Conservation (phyloP, 1,140 invertebrate genomes). For the Penaeus japonicus region DNA sequence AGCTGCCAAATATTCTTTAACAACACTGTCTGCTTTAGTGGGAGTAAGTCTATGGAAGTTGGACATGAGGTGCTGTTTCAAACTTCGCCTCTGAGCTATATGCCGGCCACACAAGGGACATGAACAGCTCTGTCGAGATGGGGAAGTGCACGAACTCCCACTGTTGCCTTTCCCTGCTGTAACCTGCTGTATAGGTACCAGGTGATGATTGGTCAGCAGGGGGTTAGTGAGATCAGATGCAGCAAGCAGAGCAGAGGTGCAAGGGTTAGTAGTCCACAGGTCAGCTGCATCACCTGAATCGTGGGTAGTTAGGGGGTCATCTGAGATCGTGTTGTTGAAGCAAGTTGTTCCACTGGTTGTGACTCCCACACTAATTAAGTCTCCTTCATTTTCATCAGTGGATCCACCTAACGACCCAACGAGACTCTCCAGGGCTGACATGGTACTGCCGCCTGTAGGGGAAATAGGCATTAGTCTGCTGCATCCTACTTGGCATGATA, state of each 20-base stretch:
- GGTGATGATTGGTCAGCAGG: slow-evolving; percentile 47
- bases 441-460: slow-evolving; percentile 50
- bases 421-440: slow-evolving; percentile 58
- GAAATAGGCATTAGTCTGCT: slow-evolving; percentile 9
- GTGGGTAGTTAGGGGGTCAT: slow-evolving; percentile 35
- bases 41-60: slow-evolving; percentile 58
- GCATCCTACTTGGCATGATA: slow-evolving; percentile 6
- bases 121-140: slow-evolving; percentile 56
- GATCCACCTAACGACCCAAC: slow-evolving; percentile 56
- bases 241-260: slow-evolving; percentile 53
- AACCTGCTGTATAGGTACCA: slow-evolving; percentile 41
- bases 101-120: slow-evolving; percentile 58
- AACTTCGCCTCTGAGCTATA: slow-evolving; percentile 58
- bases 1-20: slow-evolving; percentile 52
- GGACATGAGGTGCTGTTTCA: slow-evolving; percentile 59
- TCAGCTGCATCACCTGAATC: slow-evolving; percentile 51
- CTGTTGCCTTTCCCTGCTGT: slow-evolving; percentile 15
- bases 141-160: slow-evolving; percentile 37
- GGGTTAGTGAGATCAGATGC: slow-evolving; percentile 51
- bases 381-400: slow-evolving; percentile 35
- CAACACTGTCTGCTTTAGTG: slow-evolving; percentile 54
- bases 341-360: slow-evolving; percentile 26
- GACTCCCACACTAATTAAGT: slow-evolving; percentile 6
- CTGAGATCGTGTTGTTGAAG: slow-evolving; percentile 32
- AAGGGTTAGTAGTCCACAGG: slow-evolving; percentile 52